Base-by-base conservation (phyloP, 2,888 invertebrate species). In the Ganaspis brasiliensis region DNA sequence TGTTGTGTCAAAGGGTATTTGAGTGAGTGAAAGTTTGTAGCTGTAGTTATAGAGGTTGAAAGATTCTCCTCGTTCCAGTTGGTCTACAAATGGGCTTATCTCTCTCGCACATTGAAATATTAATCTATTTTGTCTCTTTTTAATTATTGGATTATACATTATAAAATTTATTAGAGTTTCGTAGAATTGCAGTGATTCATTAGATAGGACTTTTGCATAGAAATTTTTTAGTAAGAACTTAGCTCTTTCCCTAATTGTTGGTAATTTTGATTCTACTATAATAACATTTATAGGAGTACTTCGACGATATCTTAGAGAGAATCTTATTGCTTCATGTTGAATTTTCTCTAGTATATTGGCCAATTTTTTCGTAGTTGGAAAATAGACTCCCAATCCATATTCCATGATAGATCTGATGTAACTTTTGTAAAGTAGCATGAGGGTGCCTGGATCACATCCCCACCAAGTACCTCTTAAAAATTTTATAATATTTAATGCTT, bases 401-500 rank as follows among this genome's bases (percentile, higher is more conserved):
- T 78, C 78, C 0, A 76, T 19, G 0, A 67, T 6, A n/a, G 74
- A 72, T 16, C 80, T 55, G 0, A 76, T 45, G 56, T 24, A 78
- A 45, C 45, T 19, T 35, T 75, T 74, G n/a, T 78, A 76, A 1
- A 78, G 8, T 0, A 26, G 40, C 0, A 63, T 9, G 8, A 80
- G n/a, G 2, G 59, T 75, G 19, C 26, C 10, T 10, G 80, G 76
- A 24, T 80, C 57, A 6, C 63, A 61, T 12, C 80, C 78, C 80
- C 78, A 80, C 40, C 61, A 80, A 8, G 73, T 76, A 3, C 76
- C 73, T n/a, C 76, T 49, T 1, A 80, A 49, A 49, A 31, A 78
- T 74, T 78, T 75, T 19, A 77, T 52, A 21, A 78, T 55, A 61
- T 78, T 74, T 5, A 79, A 14, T 21, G 76, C 76, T n/a, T 78